Evolutionary conservation across 2,888 invertebrate species (phyloP), one percentile per base, ranked within the genome.

Genomic region (Cosmopolites sordidus): DNA sequence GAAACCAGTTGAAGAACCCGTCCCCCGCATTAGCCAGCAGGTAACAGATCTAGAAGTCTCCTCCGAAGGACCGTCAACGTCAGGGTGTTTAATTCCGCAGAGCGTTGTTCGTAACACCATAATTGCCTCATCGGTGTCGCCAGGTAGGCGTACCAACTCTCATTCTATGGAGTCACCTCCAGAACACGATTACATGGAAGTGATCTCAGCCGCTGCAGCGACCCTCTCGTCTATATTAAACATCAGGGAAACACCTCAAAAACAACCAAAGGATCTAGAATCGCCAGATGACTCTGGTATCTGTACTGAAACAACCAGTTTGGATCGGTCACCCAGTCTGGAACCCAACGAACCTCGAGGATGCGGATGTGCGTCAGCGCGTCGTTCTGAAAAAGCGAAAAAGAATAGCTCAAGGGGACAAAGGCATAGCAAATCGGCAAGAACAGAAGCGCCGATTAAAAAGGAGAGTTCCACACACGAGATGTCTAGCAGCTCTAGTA

Each of bases 261-360:
- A 77, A 54, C 75, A 71, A 59, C 48, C 27, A 9, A 51, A 50
- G 9, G 57, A 63, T 30, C 54, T 69, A 27, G 72, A 72, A 48
- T 74, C 74, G 18, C 78, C 79, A 16, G 76, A 77, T 8, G 86
- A 86, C 68, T 86, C 86, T 0, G 86, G 86, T 0, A 83, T 86
- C 44, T 84, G 85, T 65, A 86, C 86, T 16, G 86, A 86, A 69
- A 86, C 84, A 59, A 85, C 86, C 22, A 85, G 85, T 63, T 71
- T 86, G 65, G 83, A 83, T 68, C 73, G 82, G 64, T 82, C 82
- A 8, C 83, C 83, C 1, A 83, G 81, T 54, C 73, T 80, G 1
- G 82, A 83, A 52, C 71, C 76, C 49, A 75, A 61, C 50, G 68
- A 64, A 11, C 52, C 64, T 12, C 54, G 59, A 37, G 41, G 41